Conservation (phyloP, 2,888 invertebrate genomes). For the Limenitis camilla region DNA sequence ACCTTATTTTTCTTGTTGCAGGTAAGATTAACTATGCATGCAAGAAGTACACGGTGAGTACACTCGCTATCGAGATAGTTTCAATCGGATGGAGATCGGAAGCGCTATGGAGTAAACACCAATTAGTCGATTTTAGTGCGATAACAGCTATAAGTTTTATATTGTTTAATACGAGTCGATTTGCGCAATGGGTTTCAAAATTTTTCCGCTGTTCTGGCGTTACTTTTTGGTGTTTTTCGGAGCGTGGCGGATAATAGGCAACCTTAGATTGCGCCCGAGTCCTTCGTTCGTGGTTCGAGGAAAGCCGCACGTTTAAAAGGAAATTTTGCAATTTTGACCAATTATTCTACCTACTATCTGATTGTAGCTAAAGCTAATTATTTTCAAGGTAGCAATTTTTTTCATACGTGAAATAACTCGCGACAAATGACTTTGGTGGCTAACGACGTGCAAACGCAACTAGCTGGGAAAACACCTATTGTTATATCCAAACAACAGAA, state of each 20-base stretch:
- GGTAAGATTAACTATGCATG: constrained; percentile 45
- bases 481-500: constrained; percentile 41
- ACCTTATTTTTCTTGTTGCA: constrained; percentile 47
- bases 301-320: constrained; percentile 65
- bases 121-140: constrained; percentile 67
- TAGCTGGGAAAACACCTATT: constrained; percentile 45
- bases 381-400: constrained; percentile 36
- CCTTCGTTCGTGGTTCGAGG: constrained; percentile 64
- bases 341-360: constrained; percentile 40
- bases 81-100: constrained; percentile 23
- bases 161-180: constrained; percentile 70
- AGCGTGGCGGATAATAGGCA: constrained; percentile 73
- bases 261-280: constrained; percentile 70
- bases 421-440: constrained; percentile 26
- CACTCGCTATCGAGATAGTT: constrained; percentile 30
- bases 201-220: constrained; percentile 66
- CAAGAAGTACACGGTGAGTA: constrained; percentile 40
- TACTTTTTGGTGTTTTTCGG: constrained; percentile 72
- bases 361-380: constrained; percentile 42
- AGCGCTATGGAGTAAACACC: constrained; percentile 57
- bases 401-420: constrained; percentile 18
- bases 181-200: constrained; percentile 69
- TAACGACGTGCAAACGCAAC: constrained; percentile 42
- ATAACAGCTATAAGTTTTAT: constrained; percentile 68
- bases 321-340: constrained; percentile 54